Evolutionary conservation across 2,797 vertebrate species (phyloP).

Genomic region (Sebastes goodei): DNA sequence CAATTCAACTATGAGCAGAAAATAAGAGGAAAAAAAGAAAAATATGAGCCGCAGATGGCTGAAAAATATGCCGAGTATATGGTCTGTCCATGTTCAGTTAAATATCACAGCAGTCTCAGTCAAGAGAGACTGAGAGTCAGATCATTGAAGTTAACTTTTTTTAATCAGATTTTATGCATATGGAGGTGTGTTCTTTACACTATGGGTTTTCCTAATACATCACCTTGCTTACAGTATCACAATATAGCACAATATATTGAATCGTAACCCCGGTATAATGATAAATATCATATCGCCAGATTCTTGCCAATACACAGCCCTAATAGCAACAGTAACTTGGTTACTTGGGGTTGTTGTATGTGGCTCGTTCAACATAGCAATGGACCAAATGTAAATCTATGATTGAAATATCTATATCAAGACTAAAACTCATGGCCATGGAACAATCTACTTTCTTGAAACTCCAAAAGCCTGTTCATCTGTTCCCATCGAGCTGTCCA

Average conservation of each 20-base stretch:
- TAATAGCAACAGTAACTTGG: neutral
- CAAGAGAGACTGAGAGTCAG: neutral
- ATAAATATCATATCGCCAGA: no score
- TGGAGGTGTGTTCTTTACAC: no score
- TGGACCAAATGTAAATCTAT: neutral
- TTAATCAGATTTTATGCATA: no score
- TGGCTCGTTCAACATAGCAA: neutral
- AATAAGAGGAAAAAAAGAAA: neutral
- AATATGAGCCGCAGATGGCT: neutral
- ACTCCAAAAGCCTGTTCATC: neutral
- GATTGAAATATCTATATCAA: neutral
- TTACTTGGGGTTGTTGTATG: neutral
- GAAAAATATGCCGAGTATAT: neutral
- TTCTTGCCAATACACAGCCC: no score
- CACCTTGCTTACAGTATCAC: no score
- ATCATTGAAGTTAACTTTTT: neutral
- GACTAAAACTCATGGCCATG: neutral
- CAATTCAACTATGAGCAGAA: neutral
- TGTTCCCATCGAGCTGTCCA: neutral
- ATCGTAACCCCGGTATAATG: no score
- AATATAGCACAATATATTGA: no score
- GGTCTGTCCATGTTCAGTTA: neutral
- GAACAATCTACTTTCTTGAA: neutral
- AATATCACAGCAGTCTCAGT: neutral
- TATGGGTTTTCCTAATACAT: no score